Percentiles rank a stretch among this genome's conserved stretches.
Conservation (phyloP, 1,140 invertebrate genomes). For the Drosophila eugracilis region DNA sequence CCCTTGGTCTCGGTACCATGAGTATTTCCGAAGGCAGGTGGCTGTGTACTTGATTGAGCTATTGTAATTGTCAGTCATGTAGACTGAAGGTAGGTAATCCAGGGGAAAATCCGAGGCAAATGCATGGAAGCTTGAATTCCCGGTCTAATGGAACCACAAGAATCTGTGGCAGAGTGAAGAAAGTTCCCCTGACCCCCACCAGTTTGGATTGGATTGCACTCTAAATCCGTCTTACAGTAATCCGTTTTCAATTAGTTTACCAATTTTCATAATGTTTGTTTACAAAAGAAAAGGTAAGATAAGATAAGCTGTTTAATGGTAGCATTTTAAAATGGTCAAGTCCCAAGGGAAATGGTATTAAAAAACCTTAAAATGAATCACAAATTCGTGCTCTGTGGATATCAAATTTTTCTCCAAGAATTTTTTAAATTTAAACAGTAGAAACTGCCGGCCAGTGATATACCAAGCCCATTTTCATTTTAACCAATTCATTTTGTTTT, state of each 20-base stretch:
- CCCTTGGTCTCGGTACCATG: neutral
- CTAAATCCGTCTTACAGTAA: neutral
- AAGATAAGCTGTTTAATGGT: too few relatives aligned
- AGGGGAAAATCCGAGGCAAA: neutral
- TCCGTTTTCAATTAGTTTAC: neutral
- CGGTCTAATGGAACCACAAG: neutral
- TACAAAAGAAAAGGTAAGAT: too few relatives aligned
- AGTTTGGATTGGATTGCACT: neutral
- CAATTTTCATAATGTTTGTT: neutral
- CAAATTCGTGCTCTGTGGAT: neutral
- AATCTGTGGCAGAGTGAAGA: constrained; percentile 19
- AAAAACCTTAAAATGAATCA: too few relatives aligned
- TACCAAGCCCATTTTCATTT: neutral
- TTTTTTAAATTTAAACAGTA: neutral
- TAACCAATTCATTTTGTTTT: constrained; percentile 3
- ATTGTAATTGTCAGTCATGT: constrained; percentile 52
- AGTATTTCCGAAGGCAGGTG: constrained; percentile 15
- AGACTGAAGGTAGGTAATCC: neutral
- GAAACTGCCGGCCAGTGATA: neutral
- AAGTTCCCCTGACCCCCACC: neutral
- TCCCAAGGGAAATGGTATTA: too few relatives aligned
- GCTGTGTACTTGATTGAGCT: constrained; percentile 54
- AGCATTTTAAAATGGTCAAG: too few relatives aligned
- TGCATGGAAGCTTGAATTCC: neutral
- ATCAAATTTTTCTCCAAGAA: neutral